phyloP scores from a whole-genome alignment of 2,113 vertebrate genomes.

The Eulemur macaco region DNA sequence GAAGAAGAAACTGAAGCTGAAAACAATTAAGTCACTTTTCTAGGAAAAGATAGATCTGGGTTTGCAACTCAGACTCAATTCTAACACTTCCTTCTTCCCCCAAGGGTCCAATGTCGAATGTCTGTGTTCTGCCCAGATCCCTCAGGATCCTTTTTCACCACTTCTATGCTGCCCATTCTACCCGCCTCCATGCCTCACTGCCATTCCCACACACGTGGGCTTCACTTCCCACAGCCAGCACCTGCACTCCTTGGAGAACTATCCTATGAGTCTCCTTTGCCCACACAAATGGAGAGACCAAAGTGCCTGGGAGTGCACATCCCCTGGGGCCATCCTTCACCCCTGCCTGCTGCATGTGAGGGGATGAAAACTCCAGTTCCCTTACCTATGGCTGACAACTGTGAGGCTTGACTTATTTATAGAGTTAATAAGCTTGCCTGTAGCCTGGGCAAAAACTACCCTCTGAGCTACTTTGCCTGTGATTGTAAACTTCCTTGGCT shows the following conservation, averaged over 20 bases:
- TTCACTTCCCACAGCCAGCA: not conserved
- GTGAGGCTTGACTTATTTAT: conserved; percentile 5
- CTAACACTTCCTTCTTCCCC: not conserved
- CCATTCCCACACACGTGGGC: not conserved
- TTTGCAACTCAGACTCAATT: not conserved
- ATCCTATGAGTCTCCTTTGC: not conserved
- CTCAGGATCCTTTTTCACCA: not conserved
- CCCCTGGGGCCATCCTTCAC: not conserved
- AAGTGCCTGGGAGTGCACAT: not conserved
- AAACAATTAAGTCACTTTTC: not conserved
- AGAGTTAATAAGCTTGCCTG: not conserved
- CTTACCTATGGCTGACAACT: not conserved
- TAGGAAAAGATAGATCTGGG: not conserved
- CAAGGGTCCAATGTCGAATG: no score
- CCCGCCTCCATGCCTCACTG: no score
- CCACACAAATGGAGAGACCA: not conserved
- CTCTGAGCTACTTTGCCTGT: not conserved
- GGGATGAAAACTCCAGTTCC: not conserved
- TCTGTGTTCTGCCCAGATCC: no score
- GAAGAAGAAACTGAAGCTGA: not conserved
- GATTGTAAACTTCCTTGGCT: not conserved
- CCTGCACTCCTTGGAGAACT: not conserved
- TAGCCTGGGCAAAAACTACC: not conserved
- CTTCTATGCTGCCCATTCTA: not conserved
- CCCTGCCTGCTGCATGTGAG: not conserved